phyloP scores from a whole-genome alignment of 2,113 vertebrate genomes.

The Cynocephalus volans region DNA sequence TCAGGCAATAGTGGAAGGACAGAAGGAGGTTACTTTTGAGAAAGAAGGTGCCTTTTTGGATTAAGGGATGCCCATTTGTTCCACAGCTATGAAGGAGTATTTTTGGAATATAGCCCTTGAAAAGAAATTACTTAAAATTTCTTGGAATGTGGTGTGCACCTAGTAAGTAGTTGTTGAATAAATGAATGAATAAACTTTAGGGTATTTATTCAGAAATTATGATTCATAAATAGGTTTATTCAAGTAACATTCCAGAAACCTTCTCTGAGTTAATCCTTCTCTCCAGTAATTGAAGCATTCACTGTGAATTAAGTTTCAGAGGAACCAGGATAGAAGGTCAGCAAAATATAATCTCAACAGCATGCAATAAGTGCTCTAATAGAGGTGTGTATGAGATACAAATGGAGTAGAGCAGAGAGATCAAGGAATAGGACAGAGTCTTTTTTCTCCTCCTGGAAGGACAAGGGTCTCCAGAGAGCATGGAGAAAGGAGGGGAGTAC shows the following conservation, averaged over 20 bases:
- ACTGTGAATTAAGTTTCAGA: background rate
- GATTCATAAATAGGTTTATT: background rate
- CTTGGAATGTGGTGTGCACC: background rate
- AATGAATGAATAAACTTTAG: background rate
- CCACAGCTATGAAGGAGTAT: background rate
- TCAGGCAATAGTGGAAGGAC: conserved; percentile 74
- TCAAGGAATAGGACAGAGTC: background rate
- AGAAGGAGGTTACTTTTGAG: conserved; percentile 83
- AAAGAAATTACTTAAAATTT: no score
- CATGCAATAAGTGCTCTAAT: background rate
- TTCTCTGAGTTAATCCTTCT: background rate
- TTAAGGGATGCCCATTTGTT: background rate
- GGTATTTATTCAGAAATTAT: background rate
- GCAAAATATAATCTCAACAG: background rate
- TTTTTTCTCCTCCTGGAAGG: background rate
- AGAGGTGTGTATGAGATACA: background rate
- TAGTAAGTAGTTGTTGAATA: background rate
- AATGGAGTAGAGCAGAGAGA: background rate
- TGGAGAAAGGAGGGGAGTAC: background rate
- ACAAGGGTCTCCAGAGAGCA: background rate
- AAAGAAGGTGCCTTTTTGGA: conserved; percentile 72
- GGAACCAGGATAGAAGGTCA: background rate
- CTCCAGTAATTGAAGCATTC: background rate
- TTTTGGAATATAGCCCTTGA: background rate
- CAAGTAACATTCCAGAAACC: background rate